Evolutionary conservation across 2,888 invertebrate genomes (phyloP).

Genomic region (Crematogaster levior): DNA sequence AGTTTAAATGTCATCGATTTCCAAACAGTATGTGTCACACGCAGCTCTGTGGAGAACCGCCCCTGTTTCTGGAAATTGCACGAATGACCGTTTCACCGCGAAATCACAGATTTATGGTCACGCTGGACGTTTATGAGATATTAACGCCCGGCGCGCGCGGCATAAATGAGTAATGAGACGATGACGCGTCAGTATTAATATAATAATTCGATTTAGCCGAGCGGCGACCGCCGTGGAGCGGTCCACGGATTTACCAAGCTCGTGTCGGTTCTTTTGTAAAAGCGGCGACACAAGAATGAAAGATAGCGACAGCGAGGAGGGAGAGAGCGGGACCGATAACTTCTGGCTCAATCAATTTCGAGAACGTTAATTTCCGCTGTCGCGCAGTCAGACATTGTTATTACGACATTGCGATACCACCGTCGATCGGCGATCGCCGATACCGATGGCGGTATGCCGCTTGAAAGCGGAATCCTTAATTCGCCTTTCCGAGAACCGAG

Average conservation of each 20-base stretch:
- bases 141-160: slow-evolving; percentile 56
- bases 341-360: slow-evolving; percentile 60
- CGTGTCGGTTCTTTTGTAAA: slow-evolving; percentile 39
- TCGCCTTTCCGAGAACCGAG: slow-evolving; percentile 71
- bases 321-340: background rate
- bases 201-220: slow-evolving; percentile 66
- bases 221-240: background rate
- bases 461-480: slow-evolving; percentile 73
- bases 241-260: background rate
- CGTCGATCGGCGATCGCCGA: slow-evolving; percentile 42
- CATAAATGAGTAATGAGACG: slow-evolving; percentile 70
- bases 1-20: slow-evolving; percentile 42
- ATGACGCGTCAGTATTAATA: slow-evolving; percentile 74
- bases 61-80: slow-evolving; percentile 58
- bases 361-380: slow-evolving; percentile 68
- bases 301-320: background rate
- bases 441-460: slow-evolving; percentile 35
- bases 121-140: slow-evolving; percentile 56
- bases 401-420: slow-evolving; percentile 67
- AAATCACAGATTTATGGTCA: slow-evolving; percentile 68
- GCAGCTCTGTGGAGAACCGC: background rate
- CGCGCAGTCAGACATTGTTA: slow-evolving; percentile 71
- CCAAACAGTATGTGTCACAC: background rate
- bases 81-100: slow-evolving; percentile 60
- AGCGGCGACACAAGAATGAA: slow-evolving; percentile 40